Evolutionary conservation across 2,113 vertebrate genomes (phyloP), one percentile per base, ranked within the genome.

Genomic region (Oreochromis tanganicae): DNA sequence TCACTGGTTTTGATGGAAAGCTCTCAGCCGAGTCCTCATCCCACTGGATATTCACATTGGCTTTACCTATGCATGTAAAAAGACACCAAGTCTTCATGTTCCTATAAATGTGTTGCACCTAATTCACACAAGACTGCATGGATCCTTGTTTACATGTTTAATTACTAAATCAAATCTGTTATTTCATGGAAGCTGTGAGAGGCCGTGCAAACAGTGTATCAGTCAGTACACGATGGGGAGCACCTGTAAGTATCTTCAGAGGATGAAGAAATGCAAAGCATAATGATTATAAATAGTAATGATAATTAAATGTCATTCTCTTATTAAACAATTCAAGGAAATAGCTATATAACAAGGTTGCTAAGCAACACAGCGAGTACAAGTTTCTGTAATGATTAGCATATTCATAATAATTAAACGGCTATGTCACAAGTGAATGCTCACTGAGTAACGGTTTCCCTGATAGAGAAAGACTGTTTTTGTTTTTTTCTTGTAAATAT

Each of bases 11-110:
- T 10, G 96, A 90, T 3, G 97, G 97, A 92, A 97, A 91, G 75
- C 95, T 97, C 78, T 99, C 99, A 87, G 97, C 95, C 0, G 98
- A 98, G 93, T 99, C 98, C 85, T 99, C 98, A 32, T 99, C 98
- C 98, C 98, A 99, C 91, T 98, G 98, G 3, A 99, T 92, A 21
- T 98, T 99, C 89, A 96, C 97, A 87, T 96, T 99, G 90, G 98
- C 97, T 96, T 99, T 99, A 89, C 98, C 98, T 99, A 94, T 14
- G n/a, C 7, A 85, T 12, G 24, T 2, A 56, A 5, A 55, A 57
- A 84, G 24, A 92, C 24, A 85, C 29, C 16, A 41, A 8, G 46
- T 78, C 73, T 34, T 52, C 27, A 27, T 13, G 5, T 38, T 4
- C 38, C 68, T 13, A 55, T 19, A 17, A 34, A 84, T 78, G 10